Conservation (phyloP, 2,888 invertebrate genomes). For the Sycophila texana region DNA sequence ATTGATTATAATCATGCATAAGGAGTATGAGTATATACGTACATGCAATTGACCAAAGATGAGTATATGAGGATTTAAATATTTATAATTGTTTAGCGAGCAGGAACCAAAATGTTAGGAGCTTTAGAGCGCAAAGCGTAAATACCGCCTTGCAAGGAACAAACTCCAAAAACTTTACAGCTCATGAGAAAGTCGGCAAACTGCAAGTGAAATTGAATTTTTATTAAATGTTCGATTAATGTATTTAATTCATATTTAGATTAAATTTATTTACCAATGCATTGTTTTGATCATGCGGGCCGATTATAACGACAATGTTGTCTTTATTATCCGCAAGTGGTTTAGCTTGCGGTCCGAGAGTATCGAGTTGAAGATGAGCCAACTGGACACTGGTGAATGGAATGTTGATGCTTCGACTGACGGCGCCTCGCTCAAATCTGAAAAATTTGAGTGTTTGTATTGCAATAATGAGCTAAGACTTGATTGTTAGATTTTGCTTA, state of each 20-base stretch:
- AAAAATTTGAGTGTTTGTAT: conserved; percentile 20
- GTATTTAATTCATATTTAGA: neutral
- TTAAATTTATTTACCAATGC: conserved; percentile 79
- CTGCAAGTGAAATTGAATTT: conserved; percentile 76
- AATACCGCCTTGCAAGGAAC: conserved; percentile 92
- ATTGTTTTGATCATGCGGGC: conserved; percentile 86
- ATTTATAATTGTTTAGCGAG: conserved; percentile 54
- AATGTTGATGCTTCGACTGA: conserved; percentile 90
- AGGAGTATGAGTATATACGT: neutral
- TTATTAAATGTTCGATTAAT: neutral
- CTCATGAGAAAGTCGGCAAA: conserved; percentile 91
- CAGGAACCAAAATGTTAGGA: conserved; percentile 78
- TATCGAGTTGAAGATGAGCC: conserved; percentile 83
- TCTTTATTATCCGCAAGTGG: conserved; percentile 80
- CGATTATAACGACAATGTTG: conserved; percentile 86
- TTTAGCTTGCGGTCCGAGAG: conserved; percentile 81
- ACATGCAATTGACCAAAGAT: neutral
- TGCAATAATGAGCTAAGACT: neutral
- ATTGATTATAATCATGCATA: neutral
- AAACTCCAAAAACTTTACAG: conserved; percentile 86
- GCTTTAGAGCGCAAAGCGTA: conserved; percentile 84
- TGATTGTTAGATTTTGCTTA: conserved; percentile 69
- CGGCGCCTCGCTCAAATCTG: conserved; percentile 87
- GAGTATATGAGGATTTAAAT: neutral
- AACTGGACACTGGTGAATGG: conserved; percentile 89